phyloP scores from a whole-genome alignment of 2,113 vertebrate species.

The Hemibates koningsi region DNA sequence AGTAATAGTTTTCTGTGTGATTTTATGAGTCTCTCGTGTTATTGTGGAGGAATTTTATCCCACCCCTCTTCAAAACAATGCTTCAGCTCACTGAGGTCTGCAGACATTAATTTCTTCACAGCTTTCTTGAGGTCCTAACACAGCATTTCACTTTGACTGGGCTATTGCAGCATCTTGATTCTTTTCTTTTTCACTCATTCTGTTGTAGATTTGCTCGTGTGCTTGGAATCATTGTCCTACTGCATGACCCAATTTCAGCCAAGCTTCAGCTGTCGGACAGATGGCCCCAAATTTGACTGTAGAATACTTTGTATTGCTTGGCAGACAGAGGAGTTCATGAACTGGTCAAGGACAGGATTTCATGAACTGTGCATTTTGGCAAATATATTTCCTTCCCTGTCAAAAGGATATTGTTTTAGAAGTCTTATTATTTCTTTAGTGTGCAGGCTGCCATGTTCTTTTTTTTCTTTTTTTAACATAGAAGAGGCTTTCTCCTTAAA shows the following conservation, averaged over 20 bases:
- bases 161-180: background rate
- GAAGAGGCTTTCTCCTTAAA: background rate
- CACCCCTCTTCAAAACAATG: background rate
- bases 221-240: background rate
- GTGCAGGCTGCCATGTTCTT: background rate
- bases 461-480: background rate
- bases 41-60: background rate
- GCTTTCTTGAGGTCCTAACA: background rate
- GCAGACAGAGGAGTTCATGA: background rate
- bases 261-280: background rate
- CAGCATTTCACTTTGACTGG: background rate
- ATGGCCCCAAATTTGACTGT: background rate
- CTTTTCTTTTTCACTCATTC: background rate
- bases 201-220: background rate
- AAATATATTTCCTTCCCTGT: background rate
- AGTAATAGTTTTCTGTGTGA: background rate
- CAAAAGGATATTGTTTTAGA: background rate
- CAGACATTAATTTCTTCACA: background rate
- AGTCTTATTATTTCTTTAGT: background rate
- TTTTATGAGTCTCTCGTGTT: accelerated
- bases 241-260: background rate
- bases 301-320: background rate
- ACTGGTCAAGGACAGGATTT: background rate
- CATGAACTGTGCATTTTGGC: background rate
- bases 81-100: background rate